Conservation (phyloP, 2,797 vertebrate species). For the Diglossa cyanea region DNA sequence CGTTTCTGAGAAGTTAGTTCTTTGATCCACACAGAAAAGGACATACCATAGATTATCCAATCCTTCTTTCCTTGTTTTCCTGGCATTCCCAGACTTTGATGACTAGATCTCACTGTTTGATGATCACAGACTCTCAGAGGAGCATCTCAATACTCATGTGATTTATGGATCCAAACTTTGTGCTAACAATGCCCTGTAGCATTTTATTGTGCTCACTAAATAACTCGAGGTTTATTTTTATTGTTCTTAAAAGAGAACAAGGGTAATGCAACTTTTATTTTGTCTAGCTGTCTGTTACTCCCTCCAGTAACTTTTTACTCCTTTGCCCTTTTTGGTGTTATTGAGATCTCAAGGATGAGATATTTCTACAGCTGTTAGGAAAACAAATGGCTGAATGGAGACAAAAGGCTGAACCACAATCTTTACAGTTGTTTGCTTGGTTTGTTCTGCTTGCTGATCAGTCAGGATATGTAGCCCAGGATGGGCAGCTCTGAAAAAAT, state of each 20-base stretch:
- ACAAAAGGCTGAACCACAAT: neutral
- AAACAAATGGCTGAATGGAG: neutral
- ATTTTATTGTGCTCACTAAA: constrained; percentile 7
- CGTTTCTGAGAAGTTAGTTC: neutral
- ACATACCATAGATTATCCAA: neutral
- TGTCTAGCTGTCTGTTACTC: neutral
- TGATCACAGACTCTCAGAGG: neutral
- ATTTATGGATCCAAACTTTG: constrained; percentile 9
- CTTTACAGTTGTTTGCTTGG: neutral
- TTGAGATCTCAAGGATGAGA: neutral
- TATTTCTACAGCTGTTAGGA: neutral
- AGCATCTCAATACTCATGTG: neutral
- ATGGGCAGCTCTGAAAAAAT: neutral
- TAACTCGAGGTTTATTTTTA: constrained; percentile 23
- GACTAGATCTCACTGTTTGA: neutral
- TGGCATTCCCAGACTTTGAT: neutral
- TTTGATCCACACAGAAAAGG: neutral
- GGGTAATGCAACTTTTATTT: neutral
- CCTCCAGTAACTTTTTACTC: constrained; percentile 6
- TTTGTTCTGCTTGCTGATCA: neutral
- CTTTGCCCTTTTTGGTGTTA: neutral
- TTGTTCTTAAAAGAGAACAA: constrained; percentile 13
- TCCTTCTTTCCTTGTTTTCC: neutral
- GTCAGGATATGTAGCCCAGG: neutral
- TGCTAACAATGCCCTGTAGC: neutral